Base-by-base conservation (phyloP, 2,888 invertebrate genomes). In the Dicyrtomina minuta region DNA sequence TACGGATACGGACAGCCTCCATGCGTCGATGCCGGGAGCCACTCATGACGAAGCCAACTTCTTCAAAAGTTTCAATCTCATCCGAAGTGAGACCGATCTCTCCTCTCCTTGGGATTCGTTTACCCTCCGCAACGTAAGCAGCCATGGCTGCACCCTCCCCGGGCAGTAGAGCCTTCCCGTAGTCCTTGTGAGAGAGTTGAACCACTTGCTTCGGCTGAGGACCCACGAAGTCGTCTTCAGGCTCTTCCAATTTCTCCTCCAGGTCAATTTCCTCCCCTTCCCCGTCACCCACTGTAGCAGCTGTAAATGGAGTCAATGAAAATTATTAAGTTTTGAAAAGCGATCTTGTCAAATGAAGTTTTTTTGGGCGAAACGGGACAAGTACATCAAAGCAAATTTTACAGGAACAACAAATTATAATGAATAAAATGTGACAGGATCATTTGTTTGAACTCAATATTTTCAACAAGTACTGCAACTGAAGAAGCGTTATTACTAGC, bases 71-170 rank as follows among this genome's bases (percentile, higher is more conserved):
- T 0, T 90, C 92, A 68, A 99, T 99, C 85, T 99, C 95, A 67
- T 96, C 91, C 0, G 93, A 93, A 0, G 96, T 96, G 58, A 99
- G 86, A 0, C 99, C 98, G 78, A 99, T 99, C 86, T 99, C 99
- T 79, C 99, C 99, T 85, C 99, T 87, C 51, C 99, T 85, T 0
- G 99, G 99, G 80, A 99, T 99, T 72, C 99, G 87, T 84, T 99
- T 99, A 15, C 99, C 99, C 82, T 98, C 98, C 0, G 96, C 96
- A 13, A 99, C 96, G 82, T 90, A 99, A 0, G 98, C 97, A 2
- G 99, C 99, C 98, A 99, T 99, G 3, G 98, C 99, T 46, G 97
- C 98, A 79, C 94, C 98, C 86, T 99, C 99, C 67, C 97, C 97
- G 0, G 97, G 97, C 78, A 99, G 83, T 80, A 99, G 83, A 41